These are phyloP conservation scores for Etheostoma nigrum DNA, from an alignment of 2,797 vertebrate species.

Conservation along the genomic window DNA sequence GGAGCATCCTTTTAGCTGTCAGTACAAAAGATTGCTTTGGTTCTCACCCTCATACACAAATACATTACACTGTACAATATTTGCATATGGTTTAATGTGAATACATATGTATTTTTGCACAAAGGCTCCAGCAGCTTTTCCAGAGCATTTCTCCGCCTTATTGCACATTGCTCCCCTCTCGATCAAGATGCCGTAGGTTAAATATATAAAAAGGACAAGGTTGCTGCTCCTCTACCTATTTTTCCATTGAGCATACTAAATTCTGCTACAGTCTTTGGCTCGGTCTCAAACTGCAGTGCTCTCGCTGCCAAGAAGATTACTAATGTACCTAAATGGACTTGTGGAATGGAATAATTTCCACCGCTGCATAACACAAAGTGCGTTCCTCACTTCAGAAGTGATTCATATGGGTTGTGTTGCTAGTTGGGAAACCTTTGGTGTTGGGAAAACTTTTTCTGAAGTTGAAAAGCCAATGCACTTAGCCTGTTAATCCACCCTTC, in stretches of 20 bases:
- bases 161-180: slow-evolving; percentile 29
- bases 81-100: too few species aligned
- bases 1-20: background rate
- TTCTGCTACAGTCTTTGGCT: slow-evolving; percentile 49
- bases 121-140: slow-evolving; percentile 2
- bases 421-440: slow-evolving; percentile 31
- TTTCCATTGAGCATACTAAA: slow-evolving; percentile 53
- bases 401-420: slow-evolving; percentile 47
- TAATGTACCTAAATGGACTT: slow-evolving; percentile 61
- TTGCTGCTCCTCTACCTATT: slow-evolving; percentile 35
- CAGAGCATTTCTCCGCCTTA: slow-evolving; percentile 15
- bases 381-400: slow-evolving; percentile 42
- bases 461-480: slow-evolving; percentile 42
- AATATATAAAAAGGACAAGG: slow-evolving; percentile 57
- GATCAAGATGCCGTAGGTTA: slow-evolving; percentile 53
- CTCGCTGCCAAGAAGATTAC: slow-evolving; percentile 50
- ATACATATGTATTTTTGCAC: too few species aligned
- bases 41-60: too few species aligned
- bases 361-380: slow-evolving; percentile 58
- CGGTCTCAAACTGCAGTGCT: slow-evolving; percentile 24
- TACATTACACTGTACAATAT: too few species aligned
- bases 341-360: slow-evolving; percentile 46
- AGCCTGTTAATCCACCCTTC: slow-evolving; percentile 31
- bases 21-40: background rate
- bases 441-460: slow-evolving; percentile 28